Evolutionary conservation across 2,888 invertebrate genomes (phyloP).

Genomic region (Tortricodes alternella): DNA sequence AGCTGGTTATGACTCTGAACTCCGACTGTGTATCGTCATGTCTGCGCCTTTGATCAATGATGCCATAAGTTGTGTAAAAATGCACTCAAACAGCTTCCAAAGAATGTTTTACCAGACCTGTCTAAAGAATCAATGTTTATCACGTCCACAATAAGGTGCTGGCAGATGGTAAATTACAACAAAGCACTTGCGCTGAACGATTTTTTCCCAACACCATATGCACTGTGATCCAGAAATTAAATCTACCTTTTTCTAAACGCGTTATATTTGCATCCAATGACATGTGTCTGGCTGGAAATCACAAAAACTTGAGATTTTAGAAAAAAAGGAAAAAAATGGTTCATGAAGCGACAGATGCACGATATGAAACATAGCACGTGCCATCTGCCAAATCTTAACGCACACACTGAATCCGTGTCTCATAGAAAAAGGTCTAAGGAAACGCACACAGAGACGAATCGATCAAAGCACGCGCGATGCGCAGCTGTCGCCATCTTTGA

Average conservation of each 20-base stretch:
- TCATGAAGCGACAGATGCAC: conserved; percentile 76
- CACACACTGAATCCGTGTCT: conserved; percentile 60
- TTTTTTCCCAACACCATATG: conserved; percentile 76
- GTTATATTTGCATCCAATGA: conserved; percentile 79
- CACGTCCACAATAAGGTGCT: conserved; percentile 56
- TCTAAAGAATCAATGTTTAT: conserved; percentile 24
- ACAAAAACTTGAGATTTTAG: conserved; percentile 47
- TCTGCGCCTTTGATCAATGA: no score
- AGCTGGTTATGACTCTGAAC: no score
- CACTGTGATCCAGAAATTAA: conserved; percentile 60
- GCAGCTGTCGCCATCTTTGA: conserved; percentile 69
- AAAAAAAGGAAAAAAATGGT: conserved; percentile 69
- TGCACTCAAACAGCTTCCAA: not conserved
- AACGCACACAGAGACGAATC: conserved; percentile 63
- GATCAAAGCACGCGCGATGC: conserved; percentile 66
- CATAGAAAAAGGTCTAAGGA: conserved; percentile 56
- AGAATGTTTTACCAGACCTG: conserved; percentile 11
- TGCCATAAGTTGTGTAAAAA: no score
- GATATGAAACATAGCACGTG: conserved; percentile 76
- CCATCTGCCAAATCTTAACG: conserved; percentile 80
- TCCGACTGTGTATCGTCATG: no score
- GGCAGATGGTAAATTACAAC: conserved; percentile 66
- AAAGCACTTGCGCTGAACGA: conserved; percentile 73
- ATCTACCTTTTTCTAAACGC: conserved; percentile 59
- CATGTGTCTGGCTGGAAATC: conserved; percentile 60